Evolutionary conservation across 2,797 vertebrate genomes (phyloP).

Genomic region (Gymnocypris eckloni): DNA sequence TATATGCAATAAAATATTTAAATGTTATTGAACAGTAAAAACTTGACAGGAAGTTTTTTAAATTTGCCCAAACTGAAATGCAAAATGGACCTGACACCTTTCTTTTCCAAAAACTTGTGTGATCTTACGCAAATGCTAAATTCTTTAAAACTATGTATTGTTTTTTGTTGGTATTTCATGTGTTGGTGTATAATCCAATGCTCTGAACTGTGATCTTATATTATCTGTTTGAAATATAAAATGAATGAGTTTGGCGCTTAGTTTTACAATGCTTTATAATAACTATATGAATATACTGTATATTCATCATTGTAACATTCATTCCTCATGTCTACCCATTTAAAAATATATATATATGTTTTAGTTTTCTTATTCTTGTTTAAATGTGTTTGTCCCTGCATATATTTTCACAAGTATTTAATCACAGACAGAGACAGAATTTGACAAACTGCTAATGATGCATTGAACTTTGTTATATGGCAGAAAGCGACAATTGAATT

Average conservation of each 20-base stretch:
- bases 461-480: conserved; percentile 42
- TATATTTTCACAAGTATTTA: conserved; percentile 1
- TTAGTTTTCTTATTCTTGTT: background rate
- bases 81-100: background rate
- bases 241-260: conserved; percentile 65
- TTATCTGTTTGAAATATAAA: conserved; percentile 58
- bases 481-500: conserved; percentile 49
- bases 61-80: background rate
- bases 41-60: conserved; percentile 25
- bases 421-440: conserved; percentile 17
- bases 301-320: conserved; percentile 45
- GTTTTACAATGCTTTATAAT: conserved; percentile 48
- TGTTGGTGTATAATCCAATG: conserved; percentile 35
- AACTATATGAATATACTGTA: conserved; percentile 13
- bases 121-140: background rate
- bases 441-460: conserved; percentile 48
- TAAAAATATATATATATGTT: too few relatives aligned
- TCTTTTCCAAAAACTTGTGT: background rate
- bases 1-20: background rate
- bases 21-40: background rate
- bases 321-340: conserved; percentile 13
- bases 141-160: background rate
- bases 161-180: background rate
- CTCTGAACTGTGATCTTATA: conserved; percentile 67
- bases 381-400: background rate